Percentiles rank a stretch among this genome's conserved stretches.
These are phyloP conservation scores for Engystomops pustulosus DNA, from an alignment of 2,113 vertebrate genomes.

Conservation along the genomic window DNA sequence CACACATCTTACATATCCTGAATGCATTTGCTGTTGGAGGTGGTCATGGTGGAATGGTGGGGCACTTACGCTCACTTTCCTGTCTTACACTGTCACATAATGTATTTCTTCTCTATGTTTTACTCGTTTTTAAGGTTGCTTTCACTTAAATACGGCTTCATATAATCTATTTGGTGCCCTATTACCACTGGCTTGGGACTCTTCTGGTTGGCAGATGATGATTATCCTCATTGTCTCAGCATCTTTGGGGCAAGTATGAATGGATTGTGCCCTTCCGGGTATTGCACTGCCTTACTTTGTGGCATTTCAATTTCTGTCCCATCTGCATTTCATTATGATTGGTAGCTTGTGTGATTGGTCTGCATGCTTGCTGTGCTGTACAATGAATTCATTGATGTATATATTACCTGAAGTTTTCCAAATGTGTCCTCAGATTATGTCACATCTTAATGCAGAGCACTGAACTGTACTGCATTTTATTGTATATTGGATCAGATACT, in stretches of 20 bases:
- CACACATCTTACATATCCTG: too few species aligned
- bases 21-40: too few species aligned
- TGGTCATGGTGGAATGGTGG: too few species aligned
- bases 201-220: constrained; percentile 33
- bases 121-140: constrained; percentile 47
- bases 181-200: constrained; percentile 34
- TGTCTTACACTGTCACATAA: background rate
- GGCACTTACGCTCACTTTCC: too few species aligned
- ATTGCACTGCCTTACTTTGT: background rate
- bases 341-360: background rate
- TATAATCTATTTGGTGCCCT: constrained; percentile 30
- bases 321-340: background rate
- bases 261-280: constrained; percentile 5
- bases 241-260: constrained; percentile 55
- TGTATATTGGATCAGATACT: background rate
- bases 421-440: background rate
- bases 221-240: constrained; percentile 41
- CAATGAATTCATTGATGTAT: background rate
- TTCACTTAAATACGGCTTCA: constrained; percentile 13
- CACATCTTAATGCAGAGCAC: background rate
- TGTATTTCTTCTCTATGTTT: background rate
- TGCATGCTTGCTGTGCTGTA: background rate
- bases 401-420: background rate
- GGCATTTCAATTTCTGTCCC: background rate
- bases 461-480: background rate